Evolutionary conservation across 2,888 invertebrate genomes (phyloP).

Genomic region (Patella caerulea): DNA sequence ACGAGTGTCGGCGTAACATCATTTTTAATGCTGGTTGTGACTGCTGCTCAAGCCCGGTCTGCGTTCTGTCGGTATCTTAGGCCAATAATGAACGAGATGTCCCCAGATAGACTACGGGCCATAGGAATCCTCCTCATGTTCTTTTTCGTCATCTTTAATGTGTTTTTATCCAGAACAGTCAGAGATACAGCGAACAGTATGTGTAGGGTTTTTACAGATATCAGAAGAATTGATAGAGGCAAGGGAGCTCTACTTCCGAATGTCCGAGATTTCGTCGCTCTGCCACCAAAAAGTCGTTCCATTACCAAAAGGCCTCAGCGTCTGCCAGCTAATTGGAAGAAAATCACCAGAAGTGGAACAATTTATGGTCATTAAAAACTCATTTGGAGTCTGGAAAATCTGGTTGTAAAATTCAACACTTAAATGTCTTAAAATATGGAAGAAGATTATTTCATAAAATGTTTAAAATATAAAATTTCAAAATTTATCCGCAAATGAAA

Average conservation of each 20-base stretch:
- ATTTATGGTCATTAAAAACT: background rate
- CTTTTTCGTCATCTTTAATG: background rate
- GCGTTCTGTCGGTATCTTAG: background rate
- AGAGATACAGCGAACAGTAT: background rate
- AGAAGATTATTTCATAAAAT: too few relatives aligned
- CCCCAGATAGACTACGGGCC: background rate
- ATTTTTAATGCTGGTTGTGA: background rate
- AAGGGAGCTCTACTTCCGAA: too few relatives aligned
- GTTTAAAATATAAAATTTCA: too few relatives aligned
- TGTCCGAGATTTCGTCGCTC: too few relatives aligned
- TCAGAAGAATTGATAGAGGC: background rate
- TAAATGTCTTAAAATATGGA: too few relatives aligned
- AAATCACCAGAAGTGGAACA: background rate
- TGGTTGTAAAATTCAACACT: too few relatives aligned
- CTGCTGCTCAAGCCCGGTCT: background rate
- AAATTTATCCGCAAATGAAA: too few relatives aligned
- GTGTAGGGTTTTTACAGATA: background rate
- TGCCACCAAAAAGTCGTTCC: background rate
- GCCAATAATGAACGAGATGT: background rate
- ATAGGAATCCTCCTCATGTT: background rate
- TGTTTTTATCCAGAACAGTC: background rate
- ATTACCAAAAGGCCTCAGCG: background rate
- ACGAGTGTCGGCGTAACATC: background rate
- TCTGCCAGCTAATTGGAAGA: background rate
- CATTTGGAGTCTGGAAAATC: too few relatives aligned